Base-by-base conservation (phyloP, 2,888 invertebrate species). In the Heliconius cydno region DNA sequence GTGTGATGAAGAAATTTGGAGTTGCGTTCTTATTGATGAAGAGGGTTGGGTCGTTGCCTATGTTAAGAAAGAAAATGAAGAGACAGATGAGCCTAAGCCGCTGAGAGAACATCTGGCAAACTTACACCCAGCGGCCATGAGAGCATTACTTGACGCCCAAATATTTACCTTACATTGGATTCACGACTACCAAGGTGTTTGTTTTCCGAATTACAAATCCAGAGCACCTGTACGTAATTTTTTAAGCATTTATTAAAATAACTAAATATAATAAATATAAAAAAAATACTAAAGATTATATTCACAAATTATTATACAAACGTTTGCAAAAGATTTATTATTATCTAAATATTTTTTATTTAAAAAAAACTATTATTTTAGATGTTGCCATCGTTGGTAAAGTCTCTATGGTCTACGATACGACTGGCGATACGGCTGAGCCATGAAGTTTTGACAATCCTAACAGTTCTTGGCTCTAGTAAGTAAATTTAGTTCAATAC, bases 181-280 rank as follows among this genome's bases (percentile, higher is more conserved):
- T 30, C 93, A 95, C 75, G 94, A 95, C 81, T 95, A 95, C 80
- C 94, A 95, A 77, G 91, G 88, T 0, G 92, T 94, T 0, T 95
- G 94, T 84, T 94, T 95, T 76, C 89, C 90, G 30, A 73, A 78
- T 25, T 70, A 81, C 30, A 84, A 79, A 12, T 84, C 82, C 9
- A 82, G 85, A 12, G 89, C 91, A 15, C 83, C 88, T 46, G 92
- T 92, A 79, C 88, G 89, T 86, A 60, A 7, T n/a, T 7, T 60
- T 60, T 38, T n/a, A 10, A 10, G n/a, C 1, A 60, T n/a, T 10
- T 57, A 22, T 57, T 57, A 57, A 57, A 57, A 1, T 57, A 6
- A 34, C 1, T 34, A 22, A 22, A 57, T 57, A 22, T 22, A 60
- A 0, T n/a, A n/a, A n/a, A n/a, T n/a, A n/a, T n/a, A n/a, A 46